phyloP scores from a whole-genome alignment of 2,888 invertebrate species.

The Creontiades dilutus region DNA sequence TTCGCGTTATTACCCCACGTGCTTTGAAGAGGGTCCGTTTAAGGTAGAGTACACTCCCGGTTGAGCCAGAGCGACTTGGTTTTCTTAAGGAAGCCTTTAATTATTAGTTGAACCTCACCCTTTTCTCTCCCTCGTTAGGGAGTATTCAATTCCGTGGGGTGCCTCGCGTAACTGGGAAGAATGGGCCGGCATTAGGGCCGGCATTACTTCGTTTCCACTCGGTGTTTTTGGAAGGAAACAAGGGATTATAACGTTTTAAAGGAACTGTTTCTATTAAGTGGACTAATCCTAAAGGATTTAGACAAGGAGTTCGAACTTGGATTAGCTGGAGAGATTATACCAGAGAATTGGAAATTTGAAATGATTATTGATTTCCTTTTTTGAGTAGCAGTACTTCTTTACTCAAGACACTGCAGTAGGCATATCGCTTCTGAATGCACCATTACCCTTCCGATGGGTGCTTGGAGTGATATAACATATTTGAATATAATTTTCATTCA shows the following conservation, averaged over 20 bases:
- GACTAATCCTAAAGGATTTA: slow-evolving; percentile 2
- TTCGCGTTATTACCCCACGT: slow-evolving; percentile 21
- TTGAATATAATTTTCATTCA: too few relatives aligned
- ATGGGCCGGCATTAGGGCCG: slow-evolving; percentile 18
- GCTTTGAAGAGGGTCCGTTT: background rate
- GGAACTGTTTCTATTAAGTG: slow-evolving; percentile 3
- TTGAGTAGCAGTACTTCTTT: background rate
- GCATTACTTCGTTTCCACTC: slow-evolving; percentile 9
- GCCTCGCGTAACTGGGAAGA: slow-evolving; percentile 17
- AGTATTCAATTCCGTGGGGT: slow-evolving; percentile 38
- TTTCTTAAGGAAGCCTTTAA: slow-evolving; percentile 27
- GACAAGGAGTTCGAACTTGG: background rate
- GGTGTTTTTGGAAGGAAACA: slow-evolving; percentile 34
- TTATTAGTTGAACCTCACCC: slow-evolving; percentile 30
- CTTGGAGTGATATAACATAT: too few relatives aligned
- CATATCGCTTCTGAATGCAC: too few relatives aligned
- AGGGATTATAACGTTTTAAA: slow-evolving; percentile 39
- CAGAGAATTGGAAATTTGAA: background rate
- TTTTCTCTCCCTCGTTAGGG: background rate
- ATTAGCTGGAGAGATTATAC: background rate
- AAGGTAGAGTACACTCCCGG: background rate
- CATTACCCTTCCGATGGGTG: too few relatives aligned
- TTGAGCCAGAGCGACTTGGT: background rate
- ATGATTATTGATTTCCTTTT: background rate
- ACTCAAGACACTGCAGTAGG: too few relatives aligned